Evolutionary conservation across 2,888 invertebrate species (phyloP), one percentile per base, ranked within the genome.

Genomic region (Xanthorhoe spadicearia): DNA sequence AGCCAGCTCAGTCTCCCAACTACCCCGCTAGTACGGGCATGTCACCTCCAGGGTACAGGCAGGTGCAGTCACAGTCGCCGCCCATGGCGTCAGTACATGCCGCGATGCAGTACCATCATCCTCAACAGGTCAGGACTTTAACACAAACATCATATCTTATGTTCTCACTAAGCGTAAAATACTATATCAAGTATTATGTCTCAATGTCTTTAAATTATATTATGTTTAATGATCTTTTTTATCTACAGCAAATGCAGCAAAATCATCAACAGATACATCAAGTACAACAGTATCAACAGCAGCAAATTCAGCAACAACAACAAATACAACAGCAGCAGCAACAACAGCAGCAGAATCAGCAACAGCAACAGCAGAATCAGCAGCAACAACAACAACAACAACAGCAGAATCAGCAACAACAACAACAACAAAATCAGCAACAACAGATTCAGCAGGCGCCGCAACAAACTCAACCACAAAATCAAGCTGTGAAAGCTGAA

Each of bases 1-100:
- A 94, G 75, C 89, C 94, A 73, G 90, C 94, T 58, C 94, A 94
- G 73, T 94, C 94, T 46, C 94, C 94, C 51, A 91, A 79, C 76
- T 93, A 90, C 72, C 79, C 86, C 18, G 79, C 87, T 46, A 86
- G 83, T 75, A 90, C 94, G 69, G 94, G 93, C 58, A 87, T 94
- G 68, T 94, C 94, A 68, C 94, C 95, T 13, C 93, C 94, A 46
- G 93, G 87, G 57, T 93, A 90, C 76, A 88, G 92, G 80, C 92
- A 93, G 81, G 91, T 93, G 61, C 92, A 87, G 64, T 83, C 90
- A 13, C 93, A 93, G 74, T 90, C 92, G 5, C 93, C 94, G 50
- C 92, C 94, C 7, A 92, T 93, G 88, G 86, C 86, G 61, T 84
- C 87, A 73, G 93, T 90, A n/a, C 93, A 93, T 81, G 86, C 86